Percentiles rank a stretch among this genome's conserved stretches.
These are phyloP conservation scores for Spisula solida DNA, from an alignment of 2,888 invertebrate genomes.

Conservation along the genomic window DNA sequence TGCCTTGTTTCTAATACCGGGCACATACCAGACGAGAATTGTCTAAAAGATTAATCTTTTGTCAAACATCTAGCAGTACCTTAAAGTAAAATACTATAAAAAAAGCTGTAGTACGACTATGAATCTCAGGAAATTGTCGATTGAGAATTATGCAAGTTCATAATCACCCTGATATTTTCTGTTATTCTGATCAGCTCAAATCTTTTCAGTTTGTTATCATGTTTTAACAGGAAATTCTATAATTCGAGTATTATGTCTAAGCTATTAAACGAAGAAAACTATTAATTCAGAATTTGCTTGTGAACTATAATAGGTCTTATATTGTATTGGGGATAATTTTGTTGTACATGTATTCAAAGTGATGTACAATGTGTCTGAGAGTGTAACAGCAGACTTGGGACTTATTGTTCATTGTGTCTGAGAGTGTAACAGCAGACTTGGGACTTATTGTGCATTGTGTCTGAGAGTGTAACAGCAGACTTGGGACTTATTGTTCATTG, in stretches of 20 bases:
- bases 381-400: neutral
- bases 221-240: constrained; percentile 7
- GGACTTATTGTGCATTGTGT: neutral
- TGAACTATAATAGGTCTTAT: no score
- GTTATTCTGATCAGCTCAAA: neutral
- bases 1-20: neutral
- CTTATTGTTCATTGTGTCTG: neutral
- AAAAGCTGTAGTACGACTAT: neutral
- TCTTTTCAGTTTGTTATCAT: neutral
- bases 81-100: neutral
- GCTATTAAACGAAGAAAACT: neutral
- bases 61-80: neutral
- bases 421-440: neutral
- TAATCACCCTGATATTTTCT: neutral
- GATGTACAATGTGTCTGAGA: neutral
- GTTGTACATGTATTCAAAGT: no score
- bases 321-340: no score
- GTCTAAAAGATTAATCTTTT: constrained; percentile 4
- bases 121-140: neutral
- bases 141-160: neutral
- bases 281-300: neutral
- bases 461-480: neutral
- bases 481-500: neutral
- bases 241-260: neutral
- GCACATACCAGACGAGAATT: neutral